These are phyloP conservation scores for Cirrhinus mrigala DNA, from an alignment of 2,797 vertebrate species.

Conservation along the genomic window DNA sequence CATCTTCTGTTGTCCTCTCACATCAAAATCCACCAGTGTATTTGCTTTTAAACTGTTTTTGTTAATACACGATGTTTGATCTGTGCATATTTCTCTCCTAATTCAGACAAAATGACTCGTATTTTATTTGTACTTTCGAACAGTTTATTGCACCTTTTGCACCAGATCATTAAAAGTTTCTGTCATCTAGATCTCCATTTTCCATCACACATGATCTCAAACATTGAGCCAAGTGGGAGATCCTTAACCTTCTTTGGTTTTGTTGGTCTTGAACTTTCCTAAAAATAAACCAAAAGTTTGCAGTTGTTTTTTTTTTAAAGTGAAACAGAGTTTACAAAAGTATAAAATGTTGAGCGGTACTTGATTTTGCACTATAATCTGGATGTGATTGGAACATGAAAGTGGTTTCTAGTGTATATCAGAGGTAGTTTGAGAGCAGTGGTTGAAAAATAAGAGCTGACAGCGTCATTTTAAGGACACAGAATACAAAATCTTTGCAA, in stretches of 20 bases:
- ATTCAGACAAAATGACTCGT: neutral
- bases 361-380: neutral
- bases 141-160: neutral
- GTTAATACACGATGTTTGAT: too few relatives aligned
- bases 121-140: neutral
- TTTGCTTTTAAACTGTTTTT: neutral
- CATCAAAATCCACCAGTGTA: neutral
- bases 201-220: neutral
- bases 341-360: neutral
- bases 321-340: neutral
- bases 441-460: neutral
- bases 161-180: neutral
- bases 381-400: neutral
- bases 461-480: neutral
- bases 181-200: neutral
- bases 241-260: too few relatives aligned
- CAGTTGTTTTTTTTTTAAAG: neutral
- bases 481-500: neutral
- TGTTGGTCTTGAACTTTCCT: neutral
- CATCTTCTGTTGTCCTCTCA: neutral
- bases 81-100: neutral
- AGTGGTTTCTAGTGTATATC: neutral
- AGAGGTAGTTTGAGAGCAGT: neutral
- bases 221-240: neutral
- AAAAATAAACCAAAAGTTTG: neutral